Conservation (phyloP, 2,113 vertebrate genomes). For the Oreochromis tanganicae region DNA sequence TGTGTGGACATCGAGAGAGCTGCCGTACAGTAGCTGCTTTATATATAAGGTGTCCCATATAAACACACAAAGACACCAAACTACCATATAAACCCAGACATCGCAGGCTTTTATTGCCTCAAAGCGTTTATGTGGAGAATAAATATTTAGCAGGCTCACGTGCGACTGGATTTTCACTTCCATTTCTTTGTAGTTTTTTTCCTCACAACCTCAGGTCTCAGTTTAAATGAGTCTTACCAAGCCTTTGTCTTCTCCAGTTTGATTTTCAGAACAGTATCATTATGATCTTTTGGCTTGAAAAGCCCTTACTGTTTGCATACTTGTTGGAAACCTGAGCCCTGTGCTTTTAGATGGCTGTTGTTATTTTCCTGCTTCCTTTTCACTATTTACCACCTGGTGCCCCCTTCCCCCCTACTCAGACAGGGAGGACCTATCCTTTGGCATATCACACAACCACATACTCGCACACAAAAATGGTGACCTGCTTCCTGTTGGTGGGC, state of each 20-base stretch:
- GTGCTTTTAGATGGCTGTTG: neutral
- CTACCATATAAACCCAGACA: neutral
- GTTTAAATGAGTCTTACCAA: neutral
- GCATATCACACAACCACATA: conserved; percentile 29
- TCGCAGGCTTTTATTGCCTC: neutral
- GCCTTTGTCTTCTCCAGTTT: neutral
- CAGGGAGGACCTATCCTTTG: conserved; percentile 14
- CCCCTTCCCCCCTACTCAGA: conserved; percentile 21
- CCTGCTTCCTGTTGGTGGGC: conserved; percentile 54
- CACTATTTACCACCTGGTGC: neutral
- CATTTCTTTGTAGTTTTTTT: neutral
- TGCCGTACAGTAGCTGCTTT: neutral
- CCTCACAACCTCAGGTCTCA: neutral
- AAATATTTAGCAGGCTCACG: neutral
- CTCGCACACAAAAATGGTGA: conserved; percentile 22
- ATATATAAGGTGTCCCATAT: neutral
- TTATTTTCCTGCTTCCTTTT: neutral
- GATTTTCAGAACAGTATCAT: neutral
- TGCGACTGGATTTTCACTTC: neutral
- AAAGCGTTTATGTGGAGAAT: neutral
- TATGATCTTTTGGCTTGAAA: neutral
- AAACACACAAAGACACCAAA: neutral
- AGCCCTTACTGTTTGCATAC: neutral
- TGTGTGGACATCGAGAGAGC: neutral
- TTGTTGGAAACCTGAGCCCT: neutral